Conservation (phyloP, 2,888 invertebrate genomes). For the Brenthis ino region DNA sequence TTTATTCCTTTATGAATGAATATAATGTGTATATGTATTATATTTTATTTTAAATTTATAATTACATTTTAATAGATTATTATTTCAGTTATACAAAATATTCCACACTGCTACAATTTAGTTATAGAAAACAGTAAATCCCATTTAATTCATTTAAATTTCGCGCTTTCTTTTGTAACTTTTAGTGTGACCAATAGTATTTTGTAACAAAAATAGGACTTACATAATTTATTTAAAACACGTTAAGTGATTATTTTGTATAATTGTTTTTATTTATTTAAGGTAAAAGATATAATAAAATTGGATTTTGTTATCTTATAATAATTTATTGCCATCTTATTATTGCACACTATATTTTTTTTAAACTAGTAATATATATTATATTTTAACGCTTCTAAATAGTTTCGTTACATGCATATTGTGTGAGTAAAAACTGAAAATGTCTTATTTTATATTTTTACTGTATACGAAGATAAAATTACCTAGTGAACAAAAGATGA, state of each 20-base stretch:
- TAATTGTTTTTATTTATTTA: too few species aligned
- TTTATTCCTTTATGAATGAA: not conserved
- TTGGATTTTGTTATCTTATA: not conserved
- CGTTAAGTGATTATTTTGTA: too few species aligned
- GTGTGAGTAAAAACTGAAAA: not conserved
- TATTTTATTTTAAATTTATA: too few species aligned
- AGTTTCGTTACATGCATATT: conserved; percentile 7
- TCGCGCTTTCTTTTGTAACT: conserved; percentile 4
- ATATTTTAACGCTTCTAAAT: not conserved
- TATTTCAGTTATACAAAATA: not conserved
- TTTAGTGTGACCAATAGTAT: conserved; percentile 14
- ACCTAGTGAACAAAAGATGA: too few species aligned
- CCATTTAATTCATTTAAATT: conserved; percentile 9
- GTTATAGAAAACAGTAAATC: not conserved
- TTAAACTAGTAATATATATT: not conserved
- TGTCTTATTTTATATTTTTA: not conserved
- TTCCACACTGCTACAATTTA: not conserved
- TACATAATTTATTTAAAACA: not conserved
- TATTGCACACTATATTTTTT: not conserved
- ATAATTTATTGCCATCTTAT: conserved; percentile 11
- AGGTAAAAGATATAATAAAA: not conserved
- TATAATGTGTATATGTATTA: not conserved
- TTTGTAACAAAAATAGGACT: not conserved
- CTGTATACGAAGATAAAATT: not conserved
- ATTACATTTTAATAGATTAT: conserved; percentile 4